Base-by-base conservation (phyloP, 64 coral and sea anemone species). In the Hydrozoanthus tunicans region DNA sequence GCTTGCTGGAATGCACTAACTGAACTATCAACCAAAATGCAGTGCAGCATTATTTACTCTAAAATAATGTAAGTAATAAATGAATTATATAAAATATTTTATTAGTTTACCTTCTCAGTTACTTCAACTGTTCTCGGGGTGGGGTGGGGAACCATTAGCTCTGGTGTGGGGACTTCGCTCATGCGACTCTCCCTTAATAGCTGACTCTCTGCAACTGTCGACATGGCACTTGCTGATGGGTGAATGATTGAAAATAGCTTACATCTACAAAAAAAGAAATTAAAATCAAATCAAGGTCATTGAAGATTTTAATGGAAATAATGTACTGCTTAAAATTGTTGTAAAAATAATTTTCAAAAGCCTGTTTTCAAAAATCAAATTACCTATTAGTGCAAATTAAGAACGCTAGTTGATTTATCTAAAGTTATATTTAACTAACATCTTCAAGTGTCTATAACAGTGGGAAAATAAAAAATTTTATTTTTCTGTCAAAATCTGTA, bases 221-320 rank as follows among this genome's bases (percentile, higher is more conserved):
- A 86, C 83, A 86, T 71, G 9, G 66, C 67, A 86, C 83, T 86
- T 73, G 83, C 83, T 6, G 83, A 32, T 73, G 83, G 83, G 10
- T 86, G 67, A 53, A 86, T 57, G 68, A 86, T 86, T 14, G 83
- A 70, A 73, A 86, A 86, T 55, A 86, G 15, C 67, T 86, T 86
- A 73, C 83, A 86, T 43, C 83, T 86, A n/a, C 26, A 25, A 13
- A 67, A 70, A 85, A 52, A 4, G 15, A 2, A 43, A 43, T 43
- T 43, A 0, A 43, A 43, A 43, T 43, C 32, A 43, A 43, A 43
- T 43, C 32, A 43, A 43, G 32, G 0, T 43, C 32, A 1, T 0
- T 43, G 32, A 1, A 43, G 32, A 43, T 43, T 43, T 43, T 43
- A 43, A 43, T 43, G 32, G 2, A 43, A 43, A 43, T 43, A 43